Base-by-base conservation (phyloP, 2,113 vertebrate genomes). In the Stigmatopora nigra region DNA sequence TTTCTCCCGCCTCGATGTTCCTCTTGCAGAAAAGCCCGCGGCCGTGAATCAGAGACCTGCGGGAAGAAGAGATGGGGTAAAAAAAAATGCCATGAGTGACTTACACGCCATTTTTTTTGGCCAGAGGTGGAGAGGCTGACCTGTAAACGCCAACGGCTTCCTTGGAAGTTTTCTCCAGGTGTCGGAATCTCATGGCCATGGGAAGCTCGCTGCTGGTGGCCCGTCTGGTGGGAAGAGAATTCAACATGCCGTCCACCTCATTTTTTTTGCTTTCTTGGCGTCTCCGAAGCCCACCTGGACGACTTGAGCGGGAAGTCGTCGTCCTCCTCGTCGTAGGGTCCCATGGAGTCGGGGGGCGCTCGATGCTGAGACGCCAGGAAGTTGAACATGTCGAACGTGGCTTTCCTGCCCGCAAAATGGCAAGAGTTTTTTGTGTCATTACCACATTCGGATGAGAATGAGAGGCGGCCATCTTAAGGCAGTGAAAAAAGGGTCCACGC, bases 111-210 rank as follows among this genome's bases (percentile, higher is more conserved):
- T 31, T 31, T 4, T 6, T 46, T 17, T 6, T 22, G 16, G 15
- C 10, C n/a, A n/a, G n/a, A n/a, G n/a, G n/a, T n/a, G n/a, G 3
- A 12, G n/a, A 3, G 0, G 3, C n/a, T 80, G 61, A 94, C 94
- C 94, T 92, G 86, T 96, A 96, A 74, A 95, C 94, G n/a, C 94
- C 94, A 0, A 95, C 94, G 36, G 94, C 94, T 77, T 96, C 93
- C 85, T 95, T 95, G 22, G 94, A 95, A 0, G 92, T 93, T 78
- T 90, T 95, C 76, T 95, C 93, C 72, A 95, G 84, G 84, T 96
- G 94, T 70, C 94, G 89, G 84, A 93, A 96, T 69, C 94, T 89
- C 94, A 95, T 96, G 8, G 94, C 94, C 93, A 95, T 93, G 47
- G 94, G 94, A 65, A 96, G 88, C 86, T 96, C 94, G 47, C 90